A percentile compares a stretch with the other conserved stretches of the same genome.
phyloP scores from a whole-genome alignment of 23 tunicate species.

The Trididemnum nubilum region DNA sequence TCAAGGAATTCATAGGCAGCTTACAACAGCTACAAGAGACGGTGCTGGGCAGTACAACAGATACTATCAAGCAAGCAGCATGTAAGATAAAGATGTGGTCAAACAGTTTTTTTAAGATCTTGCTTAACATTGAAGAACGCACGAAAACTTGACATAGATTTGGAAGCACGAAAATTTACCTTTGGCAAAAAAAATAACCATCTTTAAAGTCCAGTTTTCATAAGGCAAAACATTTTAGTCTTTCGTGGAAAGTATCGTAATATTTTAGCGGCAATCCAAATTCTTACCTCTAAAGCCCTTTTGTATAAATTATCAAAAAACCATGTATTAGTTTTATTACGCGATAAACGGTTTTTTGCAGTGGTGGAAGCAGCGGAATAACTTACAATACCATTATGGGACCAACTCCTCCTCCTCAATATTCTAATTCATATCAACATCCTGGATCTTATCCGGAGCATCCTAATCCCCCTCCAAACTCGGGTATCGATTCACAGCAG shows the following conservation, averaged over 20 bases:
- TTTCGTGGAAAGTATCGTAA: too few species aligned
- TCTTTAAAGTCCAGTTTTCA: too few species aligned
- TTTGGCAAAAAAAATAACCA: too few species aligned
- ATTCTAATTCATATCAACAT: neutral
- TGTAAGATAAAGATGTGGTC: conserved; percentile 77
- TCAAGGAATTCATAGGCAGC: conserved; percentile 94
- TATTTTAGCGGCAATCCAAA: too few species aligned
- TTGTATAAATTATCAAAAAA: too few species aligned
- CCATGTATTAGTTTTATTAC: too few species aligned
- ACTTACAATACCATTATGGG: conserved; percentile 46
- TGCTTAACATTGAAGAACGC: too few species aligned
- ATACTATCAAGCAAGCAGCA: conserved; percentile 72
- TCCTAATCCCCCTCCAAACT: conserved; percentile 41
- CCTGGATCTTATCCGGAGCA: conserved; percentile 29
- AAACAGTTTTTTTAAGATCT: neutral
- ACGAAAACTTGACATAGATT: too few species aligned
- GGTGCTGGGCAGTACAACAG: conserved; percentile 52
- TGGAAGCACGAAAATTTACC: too few species aligned
- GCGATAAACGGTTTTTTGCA: too few species aligned
- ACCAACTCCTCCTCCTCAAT: conserved; percentile 37
- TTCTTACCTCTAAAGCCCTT: too few species aligned
- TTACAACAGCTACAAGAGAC: conserved; percentile 56
- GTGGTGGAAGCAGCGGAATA: conserved; percentile 73
- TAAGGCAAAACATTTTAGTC: too few species aligned
- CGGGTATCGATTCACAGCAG: conserved; percentile 32